A percentile compares a stretch with the other conserved stretches of the same genome.
Conservation (phyloP, 2,797 vertebrate genomes). For the Crenuchus spilurus region DNA sequence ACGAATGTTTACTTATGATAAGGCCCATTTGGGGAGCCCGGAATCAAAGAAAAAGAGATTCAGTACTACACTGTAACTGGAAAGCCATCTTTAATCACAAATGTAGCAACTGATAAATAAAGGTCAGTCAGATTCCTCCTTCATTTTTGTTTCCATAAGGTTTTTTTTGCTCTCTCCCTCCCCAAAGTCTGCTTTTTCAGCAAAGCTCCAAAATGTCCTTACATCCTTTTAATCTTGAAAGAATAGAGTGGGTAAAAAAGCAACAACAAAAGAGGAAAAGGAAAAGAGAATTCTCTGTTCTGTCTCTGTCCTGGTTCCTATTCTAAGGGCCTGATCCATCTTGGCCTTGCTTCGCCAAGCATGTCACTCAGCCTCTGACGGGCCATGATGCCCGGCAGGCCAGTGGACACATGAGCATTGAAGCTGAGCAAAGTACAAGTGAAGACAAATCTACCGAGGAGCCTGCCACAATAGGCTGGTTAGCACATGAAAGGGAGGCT, state of each 20-base stretch:
- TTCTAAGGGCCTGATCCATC: slow-evolving; percentile 30
- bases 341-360: slow-evolving; percentile 35
- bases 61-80: slow-evolving; percentile 1
- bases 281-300: slow-evolving; percentile 17
- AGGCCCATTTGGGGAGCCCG: slow-evolving; percentile 24
- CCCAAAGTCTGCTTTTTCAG: slow-evolving; percentile 9
- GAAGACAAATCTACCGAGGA: slow-evolving; percentile 65
- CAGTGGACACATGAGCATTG: slow-evolving; percentile 60
- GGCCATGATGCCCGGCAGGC: slow-evolving; percentile 34
- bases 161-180: slow-evolving; percentile 17
- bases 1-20: slow-evolving; percentile 44
- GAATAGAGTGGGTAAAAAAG: not conserved
- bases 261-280: not conserved
- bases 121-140: slow-evolving; percentile 25
- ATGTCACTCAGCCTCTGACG: slow-evolving; percentile 41
- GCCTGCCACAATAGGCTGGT: slow-evolving; percentile 58
- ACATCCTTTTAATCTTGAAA: slow-evolving; percentile 11
- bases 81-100: slow-evolving; percentile 9
- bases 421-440: slow-evolving; percentile 62
- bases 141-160: slow-evolving; percentile 32
- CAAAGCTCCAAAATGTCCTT: not conserved
- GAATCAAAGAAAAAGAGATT: slow-evolving; percentile 30
- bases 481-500: slow-evolving; percentile 63
- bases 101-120: slow-evolving; percentile 30
- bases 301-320: slow-evolving; percentile 15